Evolutionary conservation across 2,113 vertebrate genomes (phyloP).

Genomic region (Sarotherodon lohbergeri): DNA sequence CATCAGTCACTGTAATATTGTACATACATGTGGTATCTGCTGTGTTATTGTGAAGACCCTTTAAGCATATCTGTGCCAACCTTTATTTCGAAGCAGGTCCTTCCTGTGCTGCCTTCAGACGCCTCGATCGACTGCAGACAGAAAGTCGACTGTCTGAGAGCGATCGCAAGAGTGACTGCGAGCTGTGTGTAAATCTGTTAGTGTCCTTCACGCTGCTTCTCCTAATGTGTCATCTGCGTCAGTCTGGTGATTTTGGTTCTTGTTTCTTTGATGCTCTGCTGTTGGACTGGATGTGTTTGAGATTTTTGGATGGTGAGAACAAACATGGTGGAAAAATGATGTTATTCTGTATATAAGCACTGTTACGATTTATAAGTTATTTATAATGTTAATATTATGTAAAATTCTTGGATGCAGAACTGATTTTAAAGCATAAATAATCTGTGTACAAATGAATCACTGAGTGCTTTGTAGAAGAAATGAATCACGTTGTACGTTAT

Average conservation of each 20-base stretch:
- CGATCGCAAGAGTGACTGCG: neutral
- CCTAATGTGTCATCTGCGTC: neutral
- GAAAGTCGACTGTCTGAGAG: neutral
- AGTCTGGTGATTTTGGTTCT: neutral
- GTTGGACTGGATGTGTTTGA: neutral
- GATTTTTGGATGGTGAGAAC: neutral
- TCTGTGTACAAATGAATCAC: neutral
- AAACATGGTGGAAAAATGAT: neutral
- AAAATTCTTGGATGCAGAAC: neutral
- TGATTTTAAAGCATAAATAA: neutral
- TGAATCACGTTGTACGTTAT: neutral
- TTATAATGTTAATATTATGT: neutral
- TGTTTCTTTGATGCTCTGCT: neutral
- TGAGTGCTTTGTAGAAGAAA: neutral
- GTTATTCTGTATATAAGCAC: neutral
- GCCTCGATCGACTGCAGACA: neutral
- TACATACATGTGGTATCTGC: neutral
- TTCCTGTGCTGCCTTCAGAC: neutral
- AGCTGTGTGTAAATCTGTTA: neutral
- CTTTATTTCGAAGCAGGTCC: neutral
- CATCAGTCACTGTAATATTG: slow-evolving; percentile 9
- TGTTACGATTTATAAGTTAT: neutral
- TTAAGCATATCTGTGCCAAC: neutral
- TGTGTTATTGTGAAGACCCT: neutral
- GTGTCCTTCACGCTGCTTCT: neutral